These are phyloP conservation scores for Hybos culiciformis DNA, from an alignment of 2,888 invertebrate species.

Conservation along the genomic window DNA sequence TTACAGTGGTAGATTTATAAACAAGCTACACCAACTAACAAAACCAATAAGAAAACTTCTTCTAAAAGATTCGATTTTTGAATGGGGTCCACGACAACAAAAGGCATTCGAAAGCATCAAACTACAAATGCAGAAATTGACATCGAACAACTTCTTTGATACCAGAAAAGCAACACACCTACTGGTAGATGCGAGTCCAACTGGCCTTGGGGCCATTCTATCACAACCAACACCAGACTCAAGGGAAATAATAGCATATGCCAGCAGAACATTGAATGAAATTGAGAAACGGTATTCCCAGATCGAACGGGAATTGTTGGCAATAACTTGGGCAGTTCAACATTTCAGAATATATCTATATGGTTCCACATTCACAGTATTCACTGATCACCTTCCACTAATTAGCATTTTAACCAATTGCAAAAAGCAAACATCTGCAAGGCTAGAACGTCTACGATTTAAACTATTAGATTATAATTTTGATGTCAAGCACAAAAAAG, in stretches of 20 bases:
- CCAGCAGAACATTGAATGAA: conserved; percentile 1
- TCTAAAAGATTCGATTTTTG: too few relatives aligned
- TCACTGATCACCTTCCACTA: conserved; percentile 21
- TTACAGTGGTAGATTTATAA: too few relatives aligned
- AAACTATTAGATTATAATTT: too few relatives aligned
- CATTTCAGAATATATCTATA: conserved; percentile 25
- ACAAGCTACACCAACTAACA: too few relatives aligned
- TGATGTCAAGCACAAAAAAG: too few relatives aligned
- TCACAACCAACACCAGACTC: background rate
- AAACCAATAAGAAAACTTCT: too few relatives aligned
- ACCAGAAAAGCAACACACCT: conserved; percentile 6
- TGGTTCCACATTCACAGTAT: conserved; percentile 26
- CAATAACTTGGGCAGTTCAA: conserved; percentile 18
- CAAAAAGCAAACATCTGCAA: too few relatives aligned
- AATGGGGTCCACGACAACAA: conserved; percentile 1
- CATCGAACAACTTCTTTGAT: background rate
- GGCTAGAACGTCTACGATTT: too few relatives aligned
- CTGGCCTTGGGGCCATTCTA: conserved; percentile 2
- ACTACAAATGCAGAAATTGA: conserved; percentile 1
- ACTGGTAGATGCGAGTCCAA: conserved; percentile 4
- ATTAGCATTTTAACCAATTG: conserved; percentile 18
- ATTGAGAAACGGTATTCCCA: conserved; percentile 16
- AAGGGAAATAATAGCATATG: conserved; percentile 1
- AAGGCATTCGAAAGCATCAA: conserved; percentile 1
- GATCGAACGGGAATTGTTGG: conserved; percentile 19